Base-by-base conservation (phyloP, 2,888 invertebrate species). In the Heliconius ethilla region DNA sequence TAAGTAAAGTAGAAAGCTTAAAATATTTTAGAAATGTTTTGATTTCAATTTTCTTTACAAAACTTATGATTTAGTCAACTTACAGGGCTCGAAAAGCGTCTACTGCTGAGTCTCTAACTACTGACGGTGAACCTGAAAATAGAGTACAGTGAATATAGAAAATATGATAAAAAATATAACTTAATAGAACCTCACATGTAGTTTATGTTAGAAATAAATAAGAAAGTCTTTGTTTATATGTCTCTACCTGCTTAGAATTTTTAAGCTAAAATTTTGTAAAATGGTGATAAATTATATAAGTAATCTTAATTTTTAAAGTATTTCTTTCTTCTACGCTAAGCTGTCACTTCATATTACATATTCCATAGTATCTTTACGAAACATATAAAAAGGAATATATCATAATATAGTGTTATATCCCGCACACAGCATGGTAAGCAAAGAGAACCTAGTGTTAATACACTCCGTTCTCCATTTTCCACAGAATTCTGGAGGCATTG, bases 81-180 rank as follows among this genome's bases (percentile, higher is more conserved):
- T 81, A 88, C 89, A 89, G 72, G 78, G 81, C 77, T 29, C 85
- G 85, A 3, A 88, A 85, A 45, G 81, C 75, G 6, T 85, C 84
- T 4, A 79, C 78, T 3, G 83, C 77, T 15, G 87, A 80, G 22
- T 86, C 86, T n/a, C 81, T 76, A 10, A 82, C 78, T 11, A 72
- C 73, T 2, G 80, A 51, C 5, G 87, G 85, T 11, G 79, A 80
- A 7, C 83, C 88, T 88, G 83, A 55, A 84, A 84, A 74, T 40
- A 69, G 15, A 45, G 27, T 65, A n/a, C 11, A 63, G 33, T 15
- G 37, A 7, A 37, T 62, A 25, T n/a, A 62, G 25, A 25, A 25
- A 62, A 62, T 25, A 25, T 11, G 5, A 25, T 13, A 2, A n/a
- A 25, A 55, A n/a, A n/a, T 59, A n/a, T 59, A 51, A 59, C n/a